Evolutionary conservation across 1,140 invertebrate species (phyloP).

Genomic region (Brachionus paranguensis): DNA sequence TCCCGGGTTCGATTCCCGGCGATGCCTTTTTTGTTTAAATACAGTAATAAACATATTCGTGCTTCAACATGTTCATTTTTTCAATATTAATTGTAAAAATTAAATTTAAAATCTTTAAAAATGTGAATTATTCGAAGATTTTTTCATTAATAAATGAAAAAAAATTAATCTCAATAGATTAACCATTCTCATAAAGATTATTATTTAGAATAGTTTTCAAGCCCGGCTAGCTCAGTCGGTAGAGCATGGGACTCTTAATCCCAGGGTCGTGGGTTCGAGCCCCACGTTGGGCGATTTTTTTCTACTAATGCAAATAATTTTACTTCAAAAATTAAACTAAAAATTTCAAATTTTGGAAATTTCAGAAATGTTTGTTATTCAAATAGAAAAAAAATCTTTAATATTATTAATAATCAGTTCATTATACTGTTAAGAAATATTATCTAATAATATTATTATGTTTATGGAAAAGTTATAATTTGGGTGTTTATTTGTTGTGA

Average conservation of each 20-base stretch:
- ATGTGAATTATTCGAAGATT: too few species aligned
- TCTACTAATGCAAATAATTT: too few species aligned
- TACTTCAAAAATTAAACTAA: too few species aligned
- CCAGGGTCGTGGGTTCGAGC: constrained; percentile 32
- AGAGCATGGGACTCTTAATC: constrained; percentile 34
- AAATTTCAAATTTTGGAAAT: too few species aligned
- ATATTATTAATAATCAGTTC: too few species aligned
- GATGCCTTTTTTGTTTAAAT: neutral
- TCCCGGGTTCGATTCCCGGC: constrained; percentile 15
- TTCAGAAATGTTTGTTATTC: too few species aligned
- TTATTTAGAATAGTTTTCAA: neutral
- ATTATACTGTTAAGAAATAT: neutral
- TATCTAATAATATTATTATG: neutral
- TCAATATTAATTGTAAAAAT: neutral
- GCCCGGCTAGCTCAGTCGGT: constrained; percentile 32
- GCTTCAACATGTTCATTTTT: neutral
- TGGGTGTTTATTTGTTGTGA: neutral
- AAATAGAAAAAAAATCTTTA: too few species aligned
- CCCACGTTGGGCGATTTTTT: neutral
- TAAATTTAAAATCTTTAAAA: neutral
- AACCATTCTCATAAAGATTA: neutral
- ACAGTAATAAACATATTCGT: neutral
- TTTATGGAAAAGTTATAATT: neutral
- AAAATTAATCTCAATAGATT: neutral
- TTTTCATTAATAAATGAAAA: neutral